These are phyloP conservation scores for Epistrophe grossulariae DNA, from an alignment of 2,888 invertebrate species.

Conservation along the genomic window DNA sequence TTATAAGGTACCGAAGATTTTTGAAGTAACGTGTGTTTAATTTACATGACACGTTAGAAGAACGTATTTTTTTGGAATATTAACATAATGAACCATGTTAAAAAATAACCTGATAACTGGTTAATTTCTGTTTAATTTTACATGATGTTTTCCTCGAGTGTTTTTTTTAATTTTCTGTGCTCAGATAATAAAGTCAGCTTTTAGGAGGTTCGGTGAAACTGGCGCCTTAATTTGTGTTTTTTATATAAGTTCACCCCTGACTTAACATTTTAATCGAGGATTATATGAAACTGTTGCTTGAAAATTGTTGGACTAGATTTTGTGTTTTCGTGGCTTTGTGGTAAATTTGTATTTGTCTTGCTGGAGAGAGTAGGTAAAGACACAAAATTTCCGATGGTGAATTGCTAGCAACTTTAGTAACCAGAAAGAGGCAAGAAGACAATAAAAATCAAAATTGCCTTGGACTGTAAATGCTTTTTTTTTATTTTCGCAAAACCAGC, in stretches of 20 bases:
- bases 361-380: background rate
- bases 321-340: slow-evolving; percentile 6
- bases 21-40: too few relatives aligned
- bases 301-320: slow-evolving; percentile 1
- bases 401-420: background rate
- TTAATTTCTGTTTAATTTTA: too few relatives aligned
- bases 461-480: slow-evolving; percentile 15
- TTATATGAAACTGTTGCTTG: slow-evolving; percentile 29
- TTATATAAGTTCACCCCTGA: background rate
- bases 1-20: too few relatives aligned
- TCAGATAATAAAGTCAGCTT: too few relatives aligned
- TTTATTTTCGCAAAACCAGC: background rate
- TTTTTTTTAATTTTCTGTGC: too few relatives aligned
- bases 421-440: background rate
- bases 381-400: background rate
- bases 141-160: too few relatives aligned
- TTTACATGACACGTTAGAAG: too few relatives aligned
- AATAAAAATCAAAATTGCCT: slow-evolving; percentile 4
- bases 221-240: background rate
- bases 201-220: background rate
- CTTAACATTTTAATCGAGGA: background rate
- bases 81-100: too few relatives aligned
- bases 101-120: too few relatives aligned
- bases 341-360: background rate
- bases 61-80: too few relatives aligned